These are phyloP conservation scores for Molothrus aeneus DNA, from an alignment of 2,797 vertebrate genomes.

Conservation along the genomic window DNA sequence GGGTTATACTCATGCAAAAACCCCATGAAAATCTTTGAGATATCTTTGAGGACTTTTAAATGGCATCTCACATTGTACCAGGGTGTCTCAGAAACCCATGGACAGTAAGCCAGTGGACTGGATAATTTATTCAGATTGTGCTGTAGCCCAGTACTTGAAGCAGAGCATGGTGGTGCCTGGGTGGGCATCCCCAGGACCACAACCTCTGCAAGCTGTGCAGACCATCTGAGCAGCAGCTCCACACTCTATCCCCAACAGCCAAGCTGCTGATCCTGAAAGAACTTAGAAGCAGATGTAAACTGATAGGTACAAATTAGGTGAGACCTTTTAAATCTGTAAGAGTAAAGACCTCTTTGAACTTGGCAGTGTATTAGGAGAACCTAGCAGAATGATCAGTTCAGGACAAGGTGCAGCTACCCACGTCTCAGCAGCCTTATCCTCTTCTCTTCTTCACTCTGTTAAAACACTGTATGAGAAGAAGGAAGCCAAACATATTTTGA, in stretches of 20 bases:
- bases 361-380: background rate
- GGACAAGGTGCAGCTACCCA: background rate
- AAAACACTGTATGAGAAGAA: background rate
- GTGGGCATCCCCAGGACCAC: background rate
- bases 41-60: background rate
- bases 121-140: background rate
- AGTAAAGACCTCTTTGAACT: background rate
- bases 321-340: background rate
- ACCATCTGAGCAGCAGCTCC: background rate
- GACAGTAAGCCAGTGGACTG: background rate
- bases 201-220: background rate
- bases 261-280: background rate
- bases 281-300: background rate
- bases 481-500: background rate
- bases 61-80: background rate
- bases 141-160: background rate
- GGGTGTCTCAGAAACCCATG: background rate
- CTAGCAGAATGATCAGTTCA: background rate
- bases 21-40: background rate
- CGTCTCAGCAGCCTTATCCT: background rate
- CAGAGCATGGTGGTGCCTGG: background rate
- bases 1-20: background rate
- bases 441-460: background rate
- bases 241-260: background rate
- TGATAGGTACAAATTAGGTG: background rate